These are phyloP conservation scores for Leucosticte australis DNA, from an alignment of 2,113 vertebrate species.

Conservation along the genomic window DNA sequence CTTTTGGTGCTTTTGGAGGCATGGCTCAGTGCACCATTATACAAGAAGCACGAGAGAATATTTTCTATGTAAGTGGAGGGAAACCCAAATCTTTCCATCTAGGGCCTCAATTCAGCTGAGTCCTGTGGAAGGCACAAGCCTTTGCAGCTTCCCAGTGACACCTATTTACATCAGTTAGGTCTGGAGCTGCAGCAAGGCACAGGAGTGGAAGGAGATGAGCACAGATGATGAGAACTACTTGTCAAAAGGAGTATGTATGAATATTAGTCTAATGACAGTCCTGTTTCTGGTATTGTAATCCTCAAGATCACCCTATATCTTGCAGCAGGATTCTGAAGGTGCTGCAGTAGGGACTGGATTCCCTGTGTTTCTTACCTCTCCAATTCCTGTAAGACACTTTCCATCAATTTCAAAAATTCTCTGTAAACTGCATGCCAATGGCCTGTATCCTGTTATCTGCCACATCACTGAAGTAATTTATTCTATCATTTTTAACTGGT, in stretches of 20 bases:
- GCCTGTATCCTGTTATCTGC: neutral
- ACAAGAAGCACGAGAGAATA: neutral
- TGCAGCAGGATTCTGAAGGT: neutral
- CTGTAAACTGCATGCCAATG: neutral
- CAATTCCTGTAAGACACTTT: neutral
- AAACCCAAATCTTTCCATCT: neutral
- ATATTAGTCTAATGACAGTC: neutral
- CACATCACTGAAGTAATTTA: neutral
- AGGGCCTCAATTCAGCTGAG: neutral
- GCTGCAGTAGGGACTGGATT: neutral
- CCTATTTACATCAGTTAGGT: neutral
- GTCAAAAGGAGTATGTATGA: neutral
- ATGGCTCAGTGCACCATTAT: neutral
- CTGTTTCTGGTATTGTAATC: neutral
- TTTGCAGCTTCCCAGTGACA: neutral
- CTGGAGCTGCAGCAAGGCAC: neutral
- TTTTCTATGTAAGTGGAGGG: neutral
- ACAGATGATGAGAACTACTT: neutral
- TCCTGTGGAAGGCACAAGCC: neutral
- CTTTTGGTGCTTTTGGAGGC: neutral
- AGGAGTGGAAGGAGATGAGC: neutral
- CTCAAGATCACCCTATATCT: neutral
- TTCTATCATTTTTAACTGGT: neutral
- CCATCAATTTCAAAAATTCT: neutral
- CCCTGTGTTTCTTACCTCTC: neutral